phyloP scores from a whole-genome alignment of 1,140 invertebrate genomes.

The Zaprionus vittiger region DNA sequence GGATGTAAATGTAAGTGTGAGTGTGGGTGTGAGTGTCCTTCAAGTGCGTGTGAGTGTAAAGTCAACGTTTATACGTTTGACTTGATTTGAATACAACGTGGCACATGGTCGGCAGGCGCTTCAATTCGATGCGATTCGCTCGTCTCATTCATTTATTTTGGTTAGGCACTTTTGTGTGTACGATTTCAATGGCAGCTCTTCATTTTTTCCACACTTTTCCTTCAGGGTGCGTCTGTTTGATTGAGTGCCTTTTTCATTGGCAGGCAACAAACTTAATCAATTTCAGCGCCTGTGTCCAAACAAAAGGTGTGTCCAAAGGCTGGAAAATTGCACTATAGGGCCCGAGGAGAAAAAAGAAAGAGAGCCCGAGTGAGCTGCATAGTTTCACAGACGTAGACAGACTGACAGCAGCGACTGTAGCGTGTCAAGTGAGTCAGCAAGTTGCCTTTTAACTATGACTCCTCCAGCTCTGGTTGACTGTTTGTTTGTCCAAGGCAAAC shows the following conservation, averaged over 20 bases:
- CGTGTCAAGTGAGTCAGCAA: slow-evolving; percentile 49
- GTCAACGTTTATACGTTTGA: slow-evolving; percentile 76
- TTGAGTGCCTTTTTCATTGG: slow-evolving; percentile 76
- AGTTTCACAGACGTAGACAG: slow-evolving; percentile 36
- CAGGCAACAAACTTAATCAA: slow-evolving; percentile 80
- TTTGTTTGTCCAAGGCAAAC: slow-evolving; percentile 49
- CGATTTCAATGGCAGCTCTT: slow-evolving; percentile 28
- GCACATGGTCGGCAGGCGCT: slow-evolving; percentile 2
- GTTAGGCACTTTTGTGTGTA: slow-evolving; percentile 35
- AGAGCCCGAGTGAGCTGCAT: slow-evolving; percentile 9
- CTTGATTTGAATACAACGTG: slow-evolving; percentile 48
- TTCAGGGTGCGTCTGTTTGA: slow-evolving; percentile 45
- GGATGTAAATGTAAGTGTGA: not conserved
- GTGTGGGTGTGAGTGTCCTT: slow-evolving; percentile 30
- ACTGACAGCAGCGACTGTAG: slow-evolving; percentile 35
- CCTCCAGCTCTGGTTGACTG: slow-evolving; percentile 22
- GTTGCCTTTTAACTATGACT: slow-evolving; percentile 39
- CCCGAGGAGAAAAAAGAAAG: not conserved
- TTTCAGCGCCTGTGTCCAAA: slow-evolving; percentile 77
- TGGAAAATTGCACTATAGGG: slow-evolving; percentile 59
- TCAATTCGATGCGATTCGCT: slow-evolving; percentile 17
- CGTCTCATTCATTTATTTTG: slow-evolving; percentile 52
- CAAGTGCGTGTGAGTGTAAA: slow-evolving; percentile 55
- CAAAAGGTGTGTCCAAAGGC: slow-evolving; percentile 76
- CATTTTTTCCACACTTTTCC: slow-evolving; percentile 3